Percentiles rank a stretch among this genome's conserved stretches.
Evolutionary conservation across 2,888 invertebrate genomes (phyloP).

Genomic region (Lottia scabra): DNA sequence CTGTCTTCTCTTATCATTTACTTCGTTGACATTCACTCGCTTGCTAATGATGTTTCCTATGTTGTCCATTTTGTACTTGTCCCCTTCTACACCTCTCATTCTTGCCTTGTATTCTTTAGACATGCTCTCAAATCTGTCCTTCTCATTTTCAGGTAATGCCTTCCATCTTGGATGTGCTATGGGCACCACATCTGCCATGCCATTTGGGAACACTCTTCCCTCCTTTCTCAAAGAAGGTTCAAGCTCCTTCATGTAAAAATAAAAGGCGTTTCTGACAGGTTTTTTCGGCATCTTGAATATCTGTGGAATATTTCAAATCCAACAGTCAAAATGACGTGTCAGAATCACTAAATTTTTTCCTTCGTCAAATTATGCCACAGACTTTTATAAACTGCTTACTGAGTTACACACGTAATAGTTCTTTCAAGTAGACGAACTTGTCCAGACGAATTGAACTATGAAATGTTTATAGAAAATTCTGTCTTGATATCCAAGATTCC

Average conservation of each 20-base stretch:
- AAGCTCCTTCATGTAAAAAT: constrained; percentile 57
- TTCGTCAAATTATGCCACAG: no score
- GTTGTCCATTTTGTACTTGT: constrained; percentile 44
- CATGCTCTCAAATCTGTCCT: constrained; percentile 48
- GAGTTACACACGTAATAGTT: no score
- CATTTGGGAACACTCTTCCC: constrained; percentile 54
- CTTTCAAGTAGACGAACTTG: no score
- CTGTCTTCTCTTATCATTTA: constrained; percentile 34
- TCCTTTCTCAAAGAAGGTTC: constrained; percentile 46
- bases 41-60: constrained; percentile 47
- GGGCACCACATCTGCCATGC: constrained; percentile 55
- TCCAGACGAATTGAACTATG: no score
- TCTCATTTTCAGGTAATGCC: constrained; percentile 48
- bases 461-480: no score
- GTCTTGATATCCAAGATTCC: no score
- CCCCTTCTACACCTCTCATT: constrained; percentile 45
- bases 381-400: no score
- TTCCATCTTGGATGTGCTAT: constrained; percentile 58
- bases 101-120: constrained; percentile 46
- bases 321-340: no score
- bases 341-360: no score
- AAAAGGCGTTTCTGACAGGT: constrained; percentile 52
- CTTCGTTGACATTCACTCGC: constrained; percentile 35
- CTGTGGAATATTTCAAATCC: no score
- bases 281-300: constrained; percentile 50